Conservation (phyloP, 2,888 invertebrate genomes). For the Ectemnius cavifrons region DNA sequence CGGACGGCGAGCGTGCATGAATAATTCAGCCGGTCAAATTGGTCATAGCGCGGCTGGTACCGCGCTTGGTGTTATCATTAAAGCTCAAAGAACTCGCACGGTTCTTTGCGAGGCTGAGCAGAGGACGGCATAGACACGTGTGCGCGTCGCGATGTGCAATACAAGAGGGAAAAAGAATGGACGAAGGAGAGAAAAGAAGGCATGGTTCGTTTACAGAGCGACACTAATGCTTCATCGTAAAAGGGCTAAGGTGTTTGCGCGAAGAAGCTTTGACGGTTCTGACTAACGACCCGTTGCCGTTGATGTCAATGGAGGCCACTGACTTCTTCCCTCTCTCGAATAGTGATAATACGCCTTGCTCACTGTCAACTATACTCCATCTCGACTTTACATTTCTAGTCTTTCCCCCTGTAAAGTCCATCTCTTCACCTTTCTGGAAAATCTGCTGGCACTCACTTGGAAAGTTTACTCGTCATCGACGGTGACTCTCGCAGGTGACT, state of each 20-base stretch:
- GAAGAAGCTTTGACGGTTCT: slow-evolving; percentile 17
- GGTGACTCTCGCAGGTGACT: slow-evolving; percentile 34
- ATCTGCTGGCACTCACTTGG: slow-evolving; percentile 16
- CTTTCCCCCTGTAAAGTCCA: not conserved
- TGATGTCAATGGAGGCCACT: slow-evolving; percentile 21
- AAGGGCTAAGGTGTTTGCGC: slow-evolving; percentile 18
- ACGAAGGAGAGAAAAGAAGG: not conserved
- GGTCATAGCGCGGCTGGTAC: no score
- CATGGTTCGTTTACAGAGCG: slow-evolving; percentile 8
- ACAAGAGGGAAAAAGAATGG: not conserved
- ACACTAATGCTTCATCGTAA: slow-evolving; percentile 18
- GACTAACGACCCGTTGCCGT: slow-evolving; percentile 29
- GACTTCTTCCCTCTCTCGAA: slow-evolving; percentile 24
- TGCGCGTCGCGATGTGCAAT: not conserved
- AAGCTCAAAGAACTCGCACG: no score
- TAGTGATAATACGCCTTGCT: slow-evolving; percentile 11
- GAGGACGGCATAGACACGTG: slow-evolving; percentile 5
- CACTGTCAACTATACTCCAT: not conserved
- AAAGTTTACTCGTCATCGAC: slow-evolving; percentile 23
- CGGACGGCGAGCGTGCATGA: not conserved
- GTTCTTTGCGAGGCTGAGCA: not conserved
- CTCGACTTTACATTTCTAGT: not conserved
- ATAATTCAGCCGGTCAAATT: not conserved
- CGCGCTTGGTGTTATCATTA: no score
- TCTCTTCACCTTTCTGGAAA: not conserved